Conservation (phyloP, 2,113 vertebrate species). For the Lamprologus ornatipinnis region DNA sequence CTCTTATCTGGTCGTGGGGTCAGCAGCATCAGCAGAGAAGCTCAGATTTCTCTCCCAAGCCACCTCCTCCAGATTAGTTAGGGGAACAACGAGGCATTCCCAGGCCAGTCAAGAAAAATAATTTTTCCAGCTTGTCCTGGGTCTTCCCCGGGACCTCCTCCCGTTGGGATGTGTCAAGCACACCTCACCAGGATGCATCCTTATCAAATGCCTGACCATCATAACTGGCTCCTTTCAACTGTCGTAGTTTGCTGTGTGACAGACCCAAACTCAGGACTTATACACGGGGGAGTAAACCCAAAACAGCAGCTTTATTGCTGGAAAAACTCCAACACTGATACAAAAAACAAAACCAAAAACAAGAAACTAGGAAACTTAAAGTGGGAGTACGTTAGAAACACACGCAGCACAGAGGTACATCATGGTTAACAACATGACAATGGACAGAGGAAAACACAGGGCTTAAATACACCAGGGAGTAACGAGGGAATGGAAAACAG, state of each 20-base stretch:
- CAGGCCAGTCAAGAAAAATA: background rate
- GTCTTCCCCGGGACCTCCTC: background rate
- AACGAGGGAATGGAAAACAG: background rate
- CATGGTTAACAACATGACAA: background rate
- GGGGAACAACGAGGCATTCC: background rate
- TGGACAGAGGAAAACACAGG: background rate
- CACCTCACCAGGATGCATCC: background rate
- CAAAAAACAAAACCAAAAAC: background rate
- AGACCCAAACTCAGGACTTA: fast-evolving
- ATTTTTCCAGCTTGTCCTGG: background rate
- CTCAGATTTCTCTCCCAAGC: background rate
- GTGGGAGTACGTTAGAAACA: fast-evolving
- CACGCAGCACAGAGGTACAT: background rate
- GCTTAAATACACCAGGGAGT: background rate
- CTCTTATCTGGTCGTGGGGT: fast-evolving
- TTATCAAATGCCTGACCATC: background rate
- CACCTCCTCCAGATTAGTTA: background rate
- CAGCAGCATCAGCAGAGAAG: background rate
- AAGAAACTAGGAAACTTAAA: background rate
- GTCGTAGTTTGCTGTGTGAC: background rate
- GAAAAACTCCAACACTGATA: background rate
- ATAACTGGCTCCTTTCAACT: background rate
- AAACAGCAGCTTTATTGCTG: background rate
- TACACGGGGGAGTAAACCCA: background rate
- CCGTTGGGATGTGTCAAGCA: background rate